Evolutionary conservation across 2,888 invertebrate species (phyloP).

Genomic region (Tuberolachnus salignus): DNA sequence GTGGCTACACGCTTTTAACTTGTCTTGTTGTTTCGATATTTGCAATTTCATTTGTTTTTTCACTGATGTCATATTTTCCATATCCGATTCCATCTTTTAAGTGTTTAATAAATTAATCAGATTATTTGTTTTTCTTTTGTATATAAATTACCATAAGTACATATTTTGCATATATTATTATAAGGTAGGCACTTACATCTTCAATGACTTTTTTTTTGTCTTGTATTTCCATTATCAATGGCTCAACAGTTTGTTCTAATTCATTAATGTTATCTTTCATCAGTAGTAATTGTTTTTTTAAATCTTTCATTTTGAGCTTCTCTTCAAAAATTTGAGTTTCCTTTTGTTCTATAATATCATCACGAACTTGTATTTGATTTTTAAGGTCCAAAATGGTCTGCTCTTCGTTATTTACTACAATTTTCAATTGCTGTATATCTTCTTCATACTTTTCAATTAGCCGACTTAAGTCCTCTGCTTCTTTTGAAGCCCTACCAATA

Average conservation of each 20-base stretch:
- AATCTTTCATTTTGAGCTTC: conserved; percentile 45
- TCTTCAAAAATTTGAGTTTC: conserved; percentile 48
- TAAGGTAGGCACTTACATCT: conserved; percentile 37
- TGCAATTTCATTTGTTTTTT: conserved; percentile 39
- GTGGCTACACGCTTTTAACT: conserved; percentile 45
- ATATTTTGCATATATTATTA: no score
- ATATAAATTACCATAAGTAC: no score
- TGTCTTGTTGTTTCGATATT: conserved; percentile 36
- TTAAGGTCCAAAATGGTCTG: conserved; percentile 27
- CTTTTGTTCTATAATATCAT: conserved; percentile 41
- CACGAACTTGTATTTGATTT: conserved; percentile 33
- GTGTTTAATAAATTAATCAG: no score
- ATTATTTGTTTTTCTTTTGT: no score
- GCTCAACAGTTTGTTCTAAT: conserved; percentile 31
- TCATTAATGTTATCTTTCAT: conserved; percentile 31
- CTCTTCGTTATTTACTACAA: conserved; percentile 33
- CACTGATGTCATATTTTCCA: conserved; percentile 30
- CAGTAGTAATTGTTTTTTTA: conserved; percentile 52
- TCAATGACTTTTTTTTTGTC: conserved; percentile 34
- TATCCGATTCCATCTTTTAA: conserved; percentile 47
- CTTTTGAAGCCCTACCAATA: conserved; percentile 30
- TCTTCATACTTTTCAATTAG: conserved; percentile 48
- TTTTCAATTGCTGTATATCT: conserved; percentile 54
- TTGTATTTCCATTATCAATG: conserved; percentile 44
- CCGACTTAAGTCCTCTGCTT: conserved; percentile 31